A percentile compares a stretch with the other conserved stretches of the same genome.
phyloP scores from a whole-genome alignment of 1,140 invertebrate genomes.

The Berghia stephanieae region DNA sequence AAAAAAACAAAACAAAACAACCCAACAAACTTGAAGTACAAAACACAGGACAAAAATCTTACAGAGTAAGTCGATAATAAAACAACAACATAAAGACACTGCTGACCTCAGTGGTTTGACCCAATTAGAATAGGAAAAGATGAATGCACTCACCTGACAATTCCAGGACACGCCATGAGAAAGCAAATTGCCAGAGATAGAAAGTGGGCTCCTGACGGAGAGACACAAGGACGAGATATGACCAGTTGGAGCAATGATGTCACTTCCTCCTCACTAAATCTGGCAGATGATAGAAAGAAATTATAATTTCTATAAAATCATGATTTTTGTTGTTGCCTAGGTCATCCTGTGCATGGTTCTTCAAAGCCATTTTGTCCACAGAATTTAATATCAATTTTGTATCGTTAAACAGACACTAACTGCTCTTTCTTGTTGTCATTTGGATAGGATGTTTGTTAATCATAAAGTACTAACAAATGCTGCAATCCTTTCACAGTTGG shows the following conservation, averaged over 20 bases:
- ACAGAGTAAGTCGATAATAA: background rate
- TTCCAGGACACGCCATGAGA: conserved; percentile 90
- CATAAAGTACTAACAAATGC: too few relatives aligned
- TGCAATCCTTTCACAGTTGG: too few relatives aligned
- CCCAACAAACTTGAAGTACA: background rate
- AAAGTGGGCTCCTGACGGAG: conserved; percentile 89
- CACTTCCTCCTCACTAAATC: conserved; percentile 93
- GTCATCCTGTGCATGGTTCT: too few relatives aligned
- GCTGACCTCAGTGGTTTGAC: background rate
- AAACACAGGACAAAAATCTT: too few relatives aligned
- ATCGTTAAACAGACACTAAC: too few relatives aligned
- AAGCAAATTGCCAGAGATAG: conserved; percentile 93
- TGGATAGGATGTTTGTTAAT: too few relatives aligned
- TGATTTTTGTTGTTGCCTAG: background rate
- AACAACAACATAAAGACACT: background rate
- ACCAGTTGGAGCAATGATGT: conserved; percentile 83
- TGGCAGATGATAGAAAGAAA: conserved; percentile 45
- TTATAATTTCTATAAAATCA: background rate
- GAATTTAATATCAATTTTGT: too few relatives aligned
- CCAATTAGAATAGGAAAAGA: background rate
- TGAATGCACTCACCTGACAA: conserved; percentile 71
- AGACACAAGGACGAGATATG: conserved; percentile 88
- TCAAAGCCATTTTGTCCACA: too few relatives aligned
- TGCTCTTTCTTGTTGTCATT: too few relatives aligned
- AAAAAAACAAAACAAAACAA: background rate